phyloP scores from a whole-genome alignment of 2,797 vertebrate species.

The Tolypeutes matacus region DNA sequence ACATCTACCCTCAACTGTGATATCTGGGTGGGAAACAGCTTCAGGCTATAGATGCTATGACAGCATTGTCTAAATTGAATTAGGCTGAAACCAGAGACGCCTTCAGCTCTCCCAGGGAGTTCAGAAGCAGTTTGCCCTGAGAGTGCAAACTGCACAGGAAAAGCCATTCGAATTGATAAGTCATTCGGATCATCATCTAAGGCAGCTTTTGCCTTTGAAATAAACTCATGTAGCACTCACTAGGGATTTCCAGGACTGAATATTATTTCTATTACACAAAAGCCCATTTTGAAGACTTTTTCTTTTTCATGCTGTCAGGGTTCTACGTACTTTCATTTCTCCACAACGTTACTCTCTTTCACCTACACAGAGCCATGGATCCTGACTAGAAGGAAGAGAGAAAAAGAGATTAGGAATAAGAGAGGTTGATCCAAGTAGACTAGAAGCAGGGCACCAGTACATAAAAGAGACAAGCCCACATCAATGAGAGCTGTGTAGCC shows the following conservation, averaged over 20 bases:
- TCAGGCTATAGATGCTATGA: constrained; percentile 84
- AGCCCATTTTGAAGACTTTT: constrained; percentile 76
- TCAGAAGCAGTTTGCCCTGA: constrained; percentile 88
- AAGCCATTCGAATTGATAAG: constrained; percentile 85
- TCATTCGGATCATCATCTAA: constrained; percentile 86
- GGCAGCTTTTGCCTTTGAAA: constrained; percentile 81
- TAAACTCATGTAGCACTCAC: constrained; percentile 80
- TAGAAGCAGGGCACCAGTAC: not conserved
- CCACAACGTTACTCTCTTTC: constrained; percentile 60
- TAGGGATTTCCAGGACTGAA: constrained; percentile 78
- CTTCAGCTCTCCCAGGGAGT: constrained; percentile 87
- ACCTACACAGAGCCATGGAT: not conserved
- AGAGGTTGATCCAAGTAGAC: not conserved
- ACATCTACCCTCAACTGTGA: constrained; percentile 82
- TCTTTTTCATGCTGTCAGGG: constrained; percentile 60
- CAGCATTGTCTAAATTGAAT: constrained; percentile 83
- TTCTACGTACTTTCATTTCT: constrained; percentile 78
- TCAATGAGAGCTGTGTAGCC: not conserved
- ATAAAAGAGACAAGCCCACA: not conserved
- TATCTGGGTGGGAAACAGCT: constrained; percentile 86
- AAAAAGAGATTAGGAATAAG: constrained; percentile 1
- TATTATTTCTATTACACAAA: constrained; percentile 79
- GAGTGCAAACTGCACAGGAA: constrained; percentile 88
- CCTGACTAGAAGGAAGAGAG: constrained; percentile 44
- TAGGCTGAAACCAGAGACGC: constrained; percentile 80